Evolutionary conservation across 2,113 vertebrate genomes (phyloP).

Genomic region (Daphoenositta chrysoptera): DNA sequence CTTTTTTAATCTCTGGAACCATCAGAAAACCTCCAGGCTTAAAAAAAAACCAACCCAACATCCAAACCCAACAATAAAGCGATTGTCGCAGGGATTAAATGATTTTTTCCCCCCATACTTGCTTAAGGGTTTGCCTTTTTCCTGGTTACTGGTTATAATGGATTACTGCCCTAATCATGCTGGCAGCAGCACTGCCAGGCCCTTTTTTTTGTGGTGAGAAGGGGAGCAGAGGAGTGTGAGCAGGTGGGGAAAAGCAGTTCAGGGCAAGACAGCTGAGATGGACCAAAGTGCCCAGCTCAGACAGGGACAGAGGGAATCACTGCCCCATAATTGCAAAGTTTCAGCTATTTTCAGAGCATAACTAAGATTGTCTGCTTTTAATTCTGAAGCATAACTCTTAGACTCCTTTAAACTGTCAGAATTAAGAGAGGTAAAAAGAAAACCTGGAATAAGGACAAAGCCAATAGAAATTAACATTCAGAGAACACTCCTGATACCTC

Average conservation of each 20-base stretch:
- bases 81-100: neutral
- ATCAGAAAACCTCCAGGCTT: neutral
- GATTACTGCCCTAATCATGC: neutral
- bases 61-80: neutral
- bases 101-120: fast-evolving
- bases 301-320: neutral
- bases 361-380: neutral
- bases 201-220: neutral
- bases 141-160: neutral
- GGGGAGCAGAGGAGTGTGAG: neutral
- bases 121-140: neutral
- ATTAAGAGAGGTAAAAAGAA: neutral
- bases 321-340: neutral
- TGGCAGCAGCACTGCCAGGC: neutral
- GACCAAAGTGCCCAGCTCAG: neutral
- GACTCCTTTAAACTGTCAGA: neutral
- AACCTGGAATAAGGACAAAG: neutral
- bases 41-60: neutral
- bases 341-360: neutral
- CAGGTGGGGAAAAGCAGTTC: neutral
- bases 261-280: neutral
- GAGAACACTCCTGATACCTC: neutral
- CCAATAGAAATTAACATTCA: neutral
- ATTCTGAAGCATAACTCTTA: neutral
- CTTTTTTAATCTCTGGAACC: neutral